These are phyloP conservation scores for Torymus texanus DNA, from an alignment of 2,888 invertebrate genomes.

Conservation along the genomic window DNA sequence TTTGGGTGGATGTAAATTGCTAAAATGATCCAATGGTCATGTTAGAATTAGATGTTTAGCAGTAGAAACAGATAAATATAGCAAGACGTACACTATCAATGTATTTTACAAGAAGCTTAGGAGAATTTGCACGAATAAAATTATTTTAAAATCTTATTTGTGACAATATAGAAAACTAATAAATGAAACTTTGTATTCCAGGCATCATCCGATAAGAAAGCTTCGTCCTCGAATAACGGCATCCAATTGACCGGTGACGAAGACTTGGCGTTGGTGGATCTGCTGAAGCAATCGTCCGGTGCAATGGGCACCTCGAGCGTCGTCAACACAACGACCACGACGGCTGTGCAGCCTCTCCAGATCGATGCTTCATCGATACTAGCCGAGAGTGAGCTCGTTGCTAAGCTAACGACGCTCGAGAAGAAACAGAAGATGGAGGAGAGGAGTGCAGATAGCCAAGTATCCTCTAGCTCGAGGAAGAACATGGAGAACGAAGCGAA, in stretches of 20 bases:
- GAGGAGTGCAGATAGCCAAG: constrained; percentile 15
- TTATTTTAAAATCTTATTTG: too few species aligned
- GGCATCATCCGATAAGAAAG: constrained; percentile 29
- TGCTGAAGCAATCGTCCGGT: constrained; percentile 67
- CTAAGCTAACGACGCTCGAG: constrained; percentile 49
- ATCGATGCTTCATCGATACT: constrained; percentile 66
- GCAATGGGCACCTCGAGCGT: constrained; percentile 69
- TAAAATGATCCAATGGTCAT: too few species aligned
- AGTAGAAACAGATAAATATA: too few species aligned
- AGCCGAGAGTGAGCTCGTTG: constrained; percentile 59
- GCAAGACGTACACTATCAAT: too few species aligned
- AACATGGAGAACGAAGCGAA: constrained; percentile 45
- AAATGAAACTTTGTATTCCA: neutral
- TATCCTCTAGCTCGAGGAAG: neutral
- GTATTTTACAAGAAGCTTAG: too few species aligned
- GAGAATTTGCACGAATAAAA: too few species aligned
- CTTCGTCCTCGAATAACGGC: neutral
- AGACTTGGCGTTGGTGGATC: constrained; percentile 60
- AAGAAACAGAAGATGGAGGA: constrained; percentile 31
- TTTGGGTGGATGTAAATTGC: too few species aligned
- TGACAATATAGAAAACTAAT: too few species aligned
- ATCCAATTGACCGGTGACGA: constrained; percentile 15
- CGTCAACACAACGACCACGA: constrained; percentile 71
- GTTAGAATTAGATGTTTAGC: too few species aligned
- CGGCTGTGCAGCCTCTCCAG: constrained; percentile 70